Evolutionary conservation across 37 sponge, comb jelly and placozoan species (phyloP).

Genomic region (Theonella swinhoei): DNA sequence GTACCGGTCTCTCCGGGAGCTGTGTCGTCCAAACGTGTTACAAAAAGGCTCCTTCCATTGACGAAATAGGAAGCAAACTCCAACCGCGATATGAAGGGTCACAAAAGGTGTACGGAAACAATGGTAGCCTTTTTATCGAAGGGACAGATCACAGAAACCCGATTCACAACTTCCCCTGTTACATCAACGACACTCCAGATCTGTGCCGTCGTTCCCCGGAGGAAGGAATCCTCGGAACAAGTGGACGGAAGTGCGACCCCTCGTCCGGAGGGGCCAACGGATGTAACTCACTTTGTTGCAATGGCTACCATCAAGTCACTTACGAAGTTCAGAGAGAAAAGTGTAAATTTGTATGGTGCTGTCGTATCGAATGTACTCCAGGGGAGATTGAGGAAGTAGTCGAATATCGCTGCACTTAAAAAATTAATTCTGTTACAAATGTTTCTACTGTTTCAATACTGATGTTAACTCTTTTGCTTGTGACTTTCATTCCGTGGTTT

Average conservation of each 20-base stretch:
- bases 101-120: neutral
- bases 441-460: neutral
- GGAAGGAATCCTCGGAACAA: constrained; percentile 33
- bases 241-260: constrained; percentile 9
- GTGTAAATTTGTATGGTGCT: constrained; percentile 69
- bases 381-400: no score
- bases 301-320: neutral
- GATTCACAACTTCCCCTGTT: constrained; percentile 5
- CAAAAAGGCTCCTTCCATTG: neutral
- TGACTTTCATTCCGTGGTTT: no score
- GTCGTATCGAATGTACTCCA: constrained; percentile 48
- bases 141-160: neutral
- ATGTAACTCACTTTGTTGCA: constrained; percentile 46
- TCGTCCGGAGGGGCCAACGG: neutral
- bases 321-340: neutral
- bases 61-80: constrained; percentile 33
- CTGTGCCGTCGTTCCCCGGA: constrained; percentile 18
- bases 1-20: constrained; percentile 69
- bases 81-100: constrained; percentile 21
- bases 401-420: no score
- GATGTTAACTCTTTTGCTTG: neutral
- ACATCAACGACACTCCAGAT: constrained; percentile 28
- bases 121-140: neutral
- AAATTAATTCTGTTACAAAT: neutral
- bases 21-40: constrained; percentile 73